phyloP scores from a whole-genome alignment of 1,140 invertebrate species.

The Lordiphosa collinella region DNA sequence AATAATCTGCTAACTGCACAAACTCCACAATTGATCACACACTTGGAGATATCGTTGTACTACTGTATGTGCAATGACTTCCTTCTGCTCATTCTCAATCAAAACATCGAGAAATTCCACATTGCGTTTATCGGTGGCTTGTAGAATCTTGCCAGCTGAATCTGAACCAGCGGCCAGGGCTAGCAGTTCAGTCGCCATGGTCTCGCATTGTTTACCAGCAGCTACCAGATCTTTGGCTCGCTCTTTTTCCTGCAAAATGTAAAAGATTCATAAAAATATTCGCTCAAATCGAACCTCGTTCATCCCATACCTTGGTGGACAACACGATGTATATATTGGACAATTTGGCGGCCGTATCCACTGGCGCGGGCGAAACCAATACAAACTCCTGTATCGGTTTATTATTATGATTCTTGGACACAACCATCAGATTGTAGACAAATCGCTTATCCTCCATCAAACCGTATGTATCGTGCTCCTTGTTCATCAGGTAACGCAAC shows the following conservation, averaged over 20 bases:
- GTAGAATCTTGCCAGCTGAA: constrained; percentile 94
- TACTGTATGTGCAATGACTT: constrained; percentile 94
- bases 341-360: constrained; percentile 98
- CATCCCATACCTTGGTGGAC: constrained; percentile 87
- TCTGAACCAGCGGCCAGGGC: constrained; percentile 96
- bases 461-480: constrained; percentile 97
- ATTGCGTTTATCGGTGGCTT: constrained; percentile 94
- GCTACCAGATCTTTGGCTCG: constrained; percentile 96
- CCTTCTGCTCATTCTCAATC: constrained; percentile 99
- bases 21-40: constrained; percentile 68
- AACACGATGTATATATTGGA: constrained; percentile 94
- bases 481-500: constrained; percentile 96
- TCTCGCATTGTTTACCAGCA: constrained; percentile 97
- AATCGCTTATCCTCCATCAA: constrained; percentile 99
- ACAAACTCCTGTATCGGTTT: constrained; percentile 98
- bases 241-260: constrained; percentile 91
- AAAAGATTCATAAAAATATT: background rate
- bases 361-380: constrained; percentile 96
- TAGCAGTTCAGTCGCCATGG: constrained; percentile 97
- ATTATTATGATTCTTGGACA: constrained; percentile 97
- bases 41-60: constrained; percentile 93
- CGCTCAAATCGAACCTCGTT: background rate
- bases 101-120: constrained; percentile 98
- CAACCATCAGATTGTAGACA: constrained; percentile 99
- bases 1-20: background rate